Evolutionary conservation across 2,888 invertebrate genomes (phyloP).

Genomic region (Punctoribates punctum): DNA sequence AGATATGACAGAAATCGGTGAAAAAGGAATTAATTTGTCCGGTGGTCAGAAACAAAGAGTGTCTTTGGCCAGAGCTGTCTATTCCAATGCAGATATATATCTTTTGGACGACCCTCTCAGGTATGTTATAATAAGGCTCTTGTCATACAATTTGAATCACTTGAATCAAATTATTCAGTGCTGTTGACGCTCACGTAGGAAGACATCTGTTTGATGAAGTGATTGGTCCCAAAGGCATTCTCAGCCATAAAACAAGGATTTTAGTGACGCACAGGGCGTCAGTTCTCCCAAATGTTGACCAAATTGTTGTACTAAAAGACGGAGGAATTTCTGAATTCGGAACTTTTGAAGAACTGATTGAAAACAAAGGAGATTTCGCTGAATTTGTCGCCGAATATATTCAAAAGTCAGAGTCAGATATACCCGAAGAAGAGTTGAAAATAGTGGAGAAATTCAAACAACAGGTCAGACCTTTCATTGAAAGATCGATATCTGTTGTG

Average conservation of each 20-base stretch:
- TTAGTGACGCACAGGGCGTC: constrained; percentile 93
- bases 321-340: constrained; percentile 85
- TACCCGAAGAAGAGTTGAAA: background rate
- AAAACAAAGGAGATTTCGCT: constrained; percentile 52
- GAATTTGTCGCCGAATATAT: constrained; percentile 57
- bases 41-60: constrained; percentile 57
- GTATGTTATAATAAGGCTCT: background rate
- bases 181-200: constrained; percentile 56
- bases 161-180: constrained; percentile 52
- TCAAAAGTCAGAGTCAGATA: constrained; percentile 41
- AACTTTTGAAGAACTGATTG: constrained; percentile 58
- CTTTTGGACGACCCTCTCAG: constrained; percentile 60
- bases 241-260: constrained; percentile 67
- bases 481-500: background rate
- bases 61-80: constrained; percentile 52
- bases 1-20: constrained; percentile 58
- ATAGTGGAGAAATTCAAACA: constrained; percentile 24
- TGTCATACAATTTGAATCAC: background rate
- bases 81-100: constrained; percentile 54
- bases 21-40: constrained; percentile 57
- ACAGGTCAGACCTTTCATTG: constrained; percentile 30
- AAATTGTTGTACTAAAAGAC: constrained; percentile 79
- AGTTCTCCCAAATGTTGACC: constrained; percentile 81
- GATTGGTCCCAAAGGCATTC: constrained; percentile 56
- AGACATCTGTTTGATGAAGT: constrained; percentile 59